Evolutionary conservation across 35 echinoderm and acorn worm species (phyloP), one percentile per base, ranked within the genome.

Genomic region (Heliocidaris tuberculata): DNA sequence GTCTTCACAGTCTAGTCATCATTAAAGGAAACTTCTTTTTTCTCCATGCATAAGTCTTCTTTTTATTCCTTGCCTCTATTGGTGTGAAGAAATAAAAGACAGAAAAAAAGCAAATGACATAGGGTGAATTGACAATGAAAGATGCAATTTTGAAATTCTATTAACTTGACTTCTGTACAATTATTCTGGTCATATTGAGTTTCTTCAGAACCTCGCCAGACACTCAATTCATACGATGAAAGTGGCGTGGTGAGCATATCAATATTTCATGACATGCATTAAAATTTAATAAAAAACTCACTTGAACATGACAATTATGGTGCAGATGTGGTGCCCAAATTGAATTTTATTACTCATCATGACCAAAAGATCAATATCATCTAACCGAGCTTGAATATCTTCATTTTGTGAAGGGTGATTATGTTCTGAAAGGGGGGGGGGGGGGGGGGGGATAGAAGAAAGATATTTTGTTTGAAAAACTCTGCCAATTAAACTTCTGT

Each of bases 241-340:
- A 78, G 27, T n/a, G 27, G 65, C 11, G 52, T 78, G 65, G 65
- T 78, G 65, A 78, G 27, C 52, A 56, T 19, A 78, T 78, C 65
- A 78, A 78, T 78, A 78, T 78, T 78, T 78, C 65, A 78, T 78
- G 65, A 78, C 27, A n/a, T n/a, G 65, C 21, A 78, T 78, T 78
- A 6, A 2, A 78, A 78, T 78, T 21, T n/a, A 78, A 78, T 78
- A 78, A 78, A 78, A 78, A 15, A 78, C 35, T 17, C 65, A 78
- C 65, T 78, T 78, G 17, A 78, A 78, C 65, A 78, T 7, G 65
- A 78, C 27, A 56, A 56, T 56, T 56, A 56, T 10, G 10, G 52
- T 56, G 52, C 52, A 78, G 65, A 78, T 21, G 19, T 24, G 27
- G 65, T 78, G 11, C 52, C 52, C 11, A 56, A 56, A 56, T 56